These are phyloP conservation scores for Turnix velox DNA, from an alignment of 2,113 vertebrate species.

Conservation along the genomic window DNA sequence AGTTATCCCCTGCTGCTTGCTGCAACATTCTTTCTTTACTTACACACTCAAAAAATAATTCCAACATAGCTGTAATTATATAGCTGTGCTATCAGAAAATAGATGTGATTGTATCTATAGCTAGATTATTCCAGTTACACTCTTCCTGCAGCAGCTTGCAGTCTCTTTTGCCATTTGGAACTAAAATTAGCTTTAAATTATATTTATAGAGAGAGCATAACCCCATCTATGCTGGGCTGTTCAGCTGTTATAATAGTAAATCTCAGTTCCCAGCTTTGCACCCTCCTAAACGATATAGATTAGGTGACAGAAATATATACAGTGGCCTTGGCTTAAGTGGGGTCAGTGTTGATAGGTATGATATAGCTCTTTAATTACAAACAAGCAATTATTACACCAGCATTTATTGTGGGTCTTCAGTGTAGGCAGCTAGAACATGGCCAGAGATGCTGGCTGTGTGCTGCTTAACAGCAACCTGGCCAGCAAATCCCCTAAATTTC, in stretches of 20 bases:
- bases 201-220: neutral
- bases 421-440: fast-evolving
- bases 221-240: neutral
- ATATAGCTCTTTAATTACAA: neutral
- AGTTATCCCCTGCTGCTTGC: neutral
- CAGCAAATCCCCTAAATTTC: neutral
- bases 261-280: neutral
- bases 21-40: neutral
- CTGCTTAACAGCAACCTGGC: neutral
- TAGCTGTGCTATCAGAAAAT: neutral
- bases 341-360: neutral
- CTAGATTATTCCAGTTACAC: neutral
- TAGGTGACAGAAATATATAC: neutral
- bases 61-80: neutral
- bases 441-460: neutral
- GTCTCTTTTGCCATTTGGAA: neutral
- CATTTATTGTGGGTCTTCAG: neutral
- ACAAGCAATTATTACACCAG: fast-evolving
- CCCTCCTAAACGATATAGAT: neutral
- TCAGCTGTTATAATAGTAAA: neutral
- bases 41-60: neutral
- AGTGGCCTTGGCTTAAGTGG: neutral
- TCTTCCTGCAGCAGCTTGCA: neutral
- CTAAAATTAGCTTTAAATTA: neutral
- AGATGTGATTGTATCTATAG: neutral